Evolutionary conservation across 2,888 invertebrate genomes (phyloP), one percentile per base, ranked within the genome.

Genomic region (Caenorhabditis sinica): DNA sequence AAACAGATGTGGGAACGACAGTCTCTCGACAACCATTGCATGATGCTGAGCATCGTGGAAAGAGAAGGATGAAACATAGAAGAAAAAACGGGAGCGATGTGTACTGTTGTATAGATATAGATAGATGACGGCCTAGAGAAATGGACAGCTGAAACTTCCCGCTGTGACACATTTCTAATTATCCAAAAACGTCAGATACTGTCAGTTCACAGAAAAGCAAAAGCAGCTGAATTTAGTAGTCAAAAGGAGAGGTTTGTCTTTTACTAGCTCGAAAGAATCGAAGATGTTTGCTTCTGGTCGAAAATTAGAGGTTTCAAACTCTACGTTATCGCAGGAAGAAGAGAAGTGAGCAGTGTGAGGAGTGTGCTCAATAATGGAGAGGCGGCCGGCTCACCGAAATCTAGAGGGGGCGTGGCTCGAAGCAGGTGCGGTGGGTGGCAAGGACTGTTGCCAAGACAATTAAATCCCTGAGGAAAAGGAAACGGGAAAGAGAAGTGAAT

Each of bases 361-460:
- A 23, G 56, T 49, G 76, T 40, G 76, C 49, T n/a, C 68, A 43
- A 30, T 58, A 43, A 68, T 25, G 23, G 9, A 23, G 33, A 1
- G 72, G 40, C 9, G 17, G 28, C n/a, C n/a, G 45, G 25, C 20
- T n/a, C 28, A 45, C 25, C 28, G 9, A 56, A 15, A 56, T 56
- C 15, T 28, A 23, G 9, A 15, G 15, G 61, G 49, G 71, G 71
- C 58, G 58, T 20, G 45, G 71, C 43, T 8, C 0, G 40, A n/a
- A 28, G 36, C 30, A 45, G 45, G 61, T 36, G 60, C 20, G 20
- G 15, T 11, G 63, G 40, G 4, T 3, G 45, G 30, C 45, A 28
- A 25, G 28, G 43, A 76, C 68, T 68, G 76, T 76, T 76, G 76
- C 68, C 76, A 58, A 49, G 68, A 60, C 66, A 76, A 68, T 76